Conservation (phyloP, 2,888 invertebrate species). For the Yponomeuta evonymella region DNA sequence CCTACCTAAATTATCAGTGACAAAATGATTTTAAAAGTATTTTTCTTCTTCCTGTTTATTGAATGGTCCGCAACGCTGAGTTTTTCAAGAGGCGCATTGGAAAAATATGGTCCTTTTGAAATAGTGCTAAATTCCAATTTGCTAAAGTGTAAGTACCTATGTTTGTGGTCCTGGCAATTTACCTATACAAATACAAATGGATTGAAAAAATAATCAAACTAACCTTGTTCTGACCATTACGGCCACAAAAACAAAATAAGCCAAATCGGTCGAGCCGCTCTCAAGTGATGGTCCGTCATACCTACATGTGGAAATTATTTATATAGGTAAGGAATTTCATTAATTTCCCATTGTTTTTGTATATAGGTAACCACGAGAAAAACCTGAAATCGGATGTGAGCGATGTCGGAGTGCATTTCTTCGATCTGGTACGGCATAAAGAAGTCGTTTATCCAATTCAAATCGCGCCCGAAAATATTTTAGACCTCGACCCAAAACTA, state of each 20-base stretch:
- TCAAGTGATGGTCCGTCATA: not conserved
- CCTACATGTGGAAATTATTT: too few relatives aligned
- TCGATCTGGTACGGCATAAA: slow-evolving; percentile 62
- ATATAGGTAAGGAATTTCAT: not conserved
- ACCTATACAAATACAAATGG: too few relatives aligned
- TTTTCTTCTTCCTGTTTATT: not conserved
- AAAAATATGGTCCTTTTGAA: slow-evolving; percentile 41
- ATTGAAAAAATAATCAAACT: too few relatives aligned
- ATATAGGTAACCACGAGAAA: slow-evolving; percentile 55
- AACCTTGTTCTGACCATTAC: too few relatives aligned
- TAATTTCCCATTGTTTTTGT: not conserved
- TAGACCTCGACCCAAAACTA: not conserved
- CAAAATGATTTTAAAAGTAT: not conserved
- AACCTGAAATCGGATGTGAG: slow-evolving; percentile 46
- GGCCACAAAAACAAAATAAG: too few relatives aligned
- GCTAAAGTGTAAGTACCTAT: slow-evolving; percentile 56
- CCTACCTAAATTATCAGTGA: not conserved
- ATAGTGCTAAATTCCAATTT: slow-evolving; percentile 53
- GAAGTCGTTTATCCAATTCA: slow-evolving; percentile 49
- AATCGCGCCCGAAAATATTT: slow-evolving; percentile 42
- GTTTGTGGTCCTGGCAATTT: not conserved
- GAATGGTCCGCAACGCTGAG: not conserved
- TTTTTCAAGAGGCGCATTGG: slow-evolving; percentile 23
- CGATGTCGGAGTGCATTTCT: slow-evolving; percentile 51
- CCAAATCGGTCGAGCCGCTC: too few relatives aligned